Evolutionary conservation across 2,797 vertebrate genomes (phyloP).

Genomic region (Glyptemys insculpta): DNA sequence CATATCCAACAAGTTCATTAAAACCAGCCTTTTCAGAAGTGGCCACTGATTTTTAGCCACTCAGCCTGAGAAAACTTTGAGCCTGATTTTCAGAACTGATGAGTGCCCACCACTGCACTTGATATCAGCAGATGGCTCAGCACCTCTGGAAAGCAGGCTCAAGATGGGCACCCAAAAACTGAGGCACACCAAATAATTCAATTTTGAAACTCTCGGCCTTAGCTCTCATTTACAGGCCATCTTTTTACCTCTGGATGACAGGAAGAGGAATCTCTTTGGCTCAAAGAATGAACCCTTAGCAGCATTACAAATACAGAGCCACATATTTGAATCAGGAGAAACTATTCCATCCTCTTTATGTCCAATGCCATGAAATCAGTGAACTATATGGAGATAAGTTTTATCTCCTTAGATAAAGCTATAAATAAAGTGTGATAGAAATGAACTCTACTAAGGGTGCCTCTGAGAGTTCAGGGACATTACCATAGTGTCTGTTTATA

Average conservation of each 20-base stretch:
- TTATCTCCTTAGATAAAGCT: neutral
- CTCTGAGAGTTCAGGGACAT: neutral
- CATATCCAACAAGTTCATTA: neutral
- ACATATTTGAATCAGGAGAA: conserved; percentile 3
- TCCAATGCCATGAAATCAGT: neutral
- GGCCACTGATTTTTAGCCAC: neutral
- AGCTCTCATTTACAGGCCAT: neutral
- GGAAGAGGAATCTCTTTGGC: neutral
- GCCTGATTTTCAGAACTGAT: neutral
- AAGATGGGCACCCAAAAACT: neutral
- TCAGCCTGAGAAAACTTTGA: neutral
- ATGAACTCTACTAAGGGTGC: neutral
- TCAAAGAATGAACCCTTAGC: conserved; percentile 3
- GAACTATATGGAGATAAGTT: neutral
- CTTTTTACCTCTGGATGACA: conserved; percentile 9
- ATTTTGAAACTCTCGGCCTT: neutral
- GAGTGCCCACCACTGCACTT: neutral
- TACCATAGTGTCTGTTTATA: neutral
- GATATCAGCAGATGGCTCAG: neutral
- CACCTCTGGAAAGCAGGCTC: neutral
- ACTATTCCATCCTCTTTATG: neutral
- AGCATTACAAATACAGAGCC: neutral
- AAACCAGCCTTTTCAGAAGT: neutral
- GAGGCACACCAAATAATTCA: neutral
- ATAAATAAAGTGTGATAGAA: neutral